These are phyloP conservation scores for Helicorthomorpha holstii DNA, from an alignment of 1,140 invertebrate genomes.

Conservation along the genomic window DNA sequence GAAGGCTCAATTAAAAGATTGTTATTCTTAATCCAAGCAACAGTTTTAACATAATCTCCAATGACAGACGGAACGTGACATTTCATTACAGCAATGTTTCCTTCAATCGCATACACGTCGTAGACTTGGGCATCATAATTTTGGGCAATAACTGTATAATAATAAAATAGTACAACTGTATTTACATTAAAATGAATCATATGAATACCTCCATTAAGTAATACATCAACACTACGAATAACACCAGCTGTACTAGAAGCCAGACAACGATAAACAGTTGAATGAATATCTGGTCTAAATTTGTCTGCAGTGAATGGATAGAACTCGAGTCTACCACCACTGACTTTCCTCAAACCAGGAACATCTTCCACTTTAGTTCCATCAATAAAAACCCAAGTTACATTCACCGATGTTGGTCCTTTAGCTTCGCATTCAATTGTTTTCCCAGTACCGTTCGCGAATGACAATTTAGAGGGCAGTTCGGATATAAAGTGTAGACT, in stretches of 20 bases:
- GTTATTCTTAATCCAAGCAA: slow-evolving; percentile 64
- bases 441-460: background rate
- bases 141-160: slow-evolving; percentile 56
- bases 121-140: slow-evolving; percentile 72
- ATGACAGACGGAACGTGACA: slow-evolving; percentile 82
- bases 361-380: background rate
- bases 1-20: slow-evolving; percentile 62
- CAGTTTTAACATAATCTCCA: slow-evolving; percentile 61
- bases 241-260: slow-evolving; percentile 24
- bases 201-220: slow-evolving; percentile 24
- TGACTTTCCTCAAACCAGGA: background rate
- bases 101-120: slow-evolving; percentile 70
- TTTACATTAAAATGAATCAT: too few relatives aligned
- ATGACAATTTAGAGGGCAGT: background rate
- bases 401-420: background rate
- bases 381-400: background rate
- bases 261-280: slow-evolving; percentile 22
- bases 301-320: slow-evolving; percentile 14
- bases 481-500: background rate
- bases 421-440: background rate
- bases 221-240: slow-evolving; percentile 24
- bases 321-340: background rate
- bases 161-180: too few relatives aligned
- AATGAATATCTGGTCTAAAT: slow-evolving; percentile 19
- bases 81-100: slow-evolving; percentile 72